Evolutionary conservation across 2,797 vertebrate species (phyloP).

Genomic region (Setipinna tenuifilis): DNA sequence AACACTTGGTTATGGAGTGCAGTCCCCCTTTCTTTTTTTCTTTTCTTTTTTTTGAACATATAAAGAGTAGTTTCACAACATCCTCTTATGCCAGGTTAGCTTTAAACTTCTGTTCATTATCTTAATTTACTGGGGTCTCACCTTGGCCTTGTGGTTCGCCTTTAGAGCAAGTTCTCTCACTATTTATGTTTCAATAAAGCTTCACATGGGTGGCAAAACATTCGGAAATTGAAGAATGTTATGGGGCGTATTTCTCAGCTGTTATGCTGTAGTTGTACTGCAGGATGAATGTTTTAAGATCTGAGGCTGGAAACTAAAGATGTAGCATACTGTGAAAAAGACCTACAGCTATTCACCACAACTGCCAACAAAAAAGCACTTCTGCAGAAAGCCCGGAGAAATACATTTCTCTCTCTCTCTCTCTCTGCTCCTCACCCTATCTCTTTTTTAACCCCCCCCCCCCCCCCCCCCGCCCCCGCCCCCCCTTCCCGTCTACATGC

Average conservation of each 20-base stretch:
- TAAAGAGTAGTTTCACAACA: constrained; percentile 12
- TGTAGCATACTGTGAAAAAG: background rate
- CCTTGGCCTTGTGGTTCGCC: background rate
- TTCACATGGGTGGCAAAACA: background rate
- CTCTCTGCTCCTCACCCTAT: too few relatives aligned
- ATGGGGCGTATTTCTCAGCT: background rate
- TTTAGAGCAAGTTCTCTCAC: background rate
- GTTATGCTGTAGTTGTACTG: background rate
- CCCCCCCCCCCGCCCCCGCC: too few relatives aligned
- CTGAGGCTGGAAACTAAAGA: background rate
- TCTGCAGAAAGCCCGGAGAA: background rate
- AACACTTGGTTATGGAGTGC: background rate
- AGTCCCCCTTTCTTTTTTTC: background rate
- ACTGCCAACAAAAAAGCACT: background rate
- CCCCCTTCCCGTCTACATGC: background rate
- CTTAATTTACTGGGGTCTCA: background rate
- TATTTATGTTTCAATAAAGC: background rate
- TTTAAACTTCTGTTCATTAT: constrained; percentile 10
- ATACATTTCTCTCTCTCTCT: background rate
- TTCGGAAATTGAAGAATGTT: background rate
- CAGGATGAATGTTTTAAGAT: background rate
- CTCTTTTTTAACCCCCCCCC: too few relatives aligned
- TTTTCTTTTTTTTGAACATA: background rate
- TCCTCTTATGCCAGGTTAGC: constrained; percentile 23
- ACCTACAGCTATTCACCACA: background rate